Evolutionary conservation across 37 sponge, comb jelly and placozoan species (phyloP).

Genomic region (Theonella swinhoei): DNA sequence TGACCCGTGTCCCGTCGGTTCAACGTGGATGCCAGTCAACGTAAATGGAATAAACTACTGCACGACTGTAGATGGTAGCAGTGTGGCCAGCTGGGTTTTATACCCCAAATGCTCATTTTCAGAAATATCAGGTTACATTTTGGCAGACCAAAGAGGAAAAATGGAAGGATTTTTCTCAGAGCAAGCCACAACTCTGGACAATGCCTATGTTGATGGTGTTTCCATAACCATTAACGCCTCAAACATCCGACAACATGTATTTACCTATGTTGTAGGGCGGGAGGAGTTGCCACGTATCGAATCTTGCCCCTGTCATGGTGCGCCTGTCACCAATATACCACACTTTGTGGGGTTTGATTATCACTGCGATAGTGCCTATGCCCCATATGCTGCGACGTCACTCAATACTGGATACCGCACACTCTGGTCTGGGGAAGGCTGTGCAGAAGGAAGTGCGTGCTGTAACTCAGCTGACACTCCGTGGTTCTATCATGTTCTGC

Average conservation of each 20-base stretch:
- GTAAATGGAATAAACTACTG: background rate
- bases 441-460: background rate
- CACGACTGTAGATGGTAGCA: background rate
- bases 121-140: background rate
- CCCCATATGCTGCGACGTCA: background rate
- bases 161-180: background rate
- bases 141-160: constrained; percentile 4
- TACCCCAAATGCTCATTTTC: background rate
- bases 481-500: background rate
- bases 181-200: background rate
- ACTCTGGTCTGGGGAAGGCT: background rate
- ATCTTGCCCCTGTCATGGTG: constrained; percentile 1
- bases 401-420: background rate
- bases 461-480: background rate
- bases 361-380: background rate
- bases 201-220: background rate
- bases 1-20: background rate
- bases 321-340: background rate
- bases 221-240: background rate
- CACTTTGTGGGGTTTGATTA: background rate
- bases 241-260: background rate
- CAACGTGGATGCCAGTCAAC: background rate
- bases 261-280: background rate
- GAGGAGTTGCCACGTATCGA: background rate
- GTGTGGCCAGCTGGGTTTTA: background rate